Conservation (phyloP, 2,888 invertebrate genomes). For the Diploptera punctata region DNA sequence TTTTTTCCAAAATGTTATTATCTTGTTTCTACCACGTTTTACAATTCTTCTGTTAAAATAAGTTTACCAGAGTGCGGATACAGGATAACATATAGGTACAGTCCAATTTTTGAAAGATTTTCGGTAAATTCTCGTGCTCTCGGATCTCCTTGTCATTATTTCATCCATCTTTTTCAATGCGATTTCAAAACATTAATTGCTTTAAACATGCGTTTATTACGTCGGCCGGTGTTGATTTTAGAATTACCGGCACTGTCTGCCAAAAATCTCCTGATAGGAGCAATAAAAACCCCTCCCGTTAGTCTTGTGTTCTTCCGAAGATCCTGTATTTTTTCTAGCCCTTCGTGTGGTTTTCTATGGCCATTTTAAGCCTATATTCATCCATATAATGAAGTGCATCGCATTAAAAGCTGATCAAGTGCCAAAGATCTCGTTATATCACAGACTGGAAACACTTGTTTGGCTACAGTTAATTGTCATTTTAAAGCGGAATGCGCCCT, state of each 20-base stretch:
- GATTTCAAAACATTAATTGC: not conserved
- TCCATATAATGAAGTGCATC: conserved; percentile 11
- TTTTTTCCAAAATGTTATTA: too few species aligned
- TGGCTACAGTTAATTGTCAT: too few species aligned
- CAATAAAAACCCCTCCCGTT: conserved; percentile 9
- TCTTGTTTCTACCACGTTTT: too few species aligned
- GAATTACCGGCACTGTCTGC: not conserved
- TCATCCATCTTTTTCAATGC: conserved; percentile 16
- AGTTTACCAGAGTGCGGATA: too few species aligned
- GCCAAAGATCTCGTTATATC: conserved; percentile 3
- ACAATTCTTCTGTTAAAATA: too few species aligned
- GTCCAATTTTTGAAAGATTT: too few species aligned
- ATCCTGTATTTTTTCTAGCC: conserved; percentile 5
- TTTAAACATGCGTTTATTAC: conserved; percentile 19
- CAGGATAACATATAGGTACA: too few species aligned
- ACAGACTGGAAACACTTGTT: not conserved
- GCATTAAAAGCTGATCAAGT: conserved; percentile 14
- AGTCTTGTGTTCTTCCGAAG: conserved; percentile 19
- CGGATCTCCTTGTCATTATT: too few species aligned
- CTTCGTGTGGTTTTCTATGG: not conserved
- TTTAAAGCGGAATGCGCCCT: too few species aligned
- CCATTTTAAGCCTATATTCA: not conserved
- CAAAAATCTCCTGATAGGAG: conserved; percentile 2
- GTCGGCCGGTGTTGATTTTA: conserved; percentile 19
- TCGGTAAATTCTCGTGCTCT: too few species aligned